Base-by-base conservation (phyloP, 2,797 vertebrate species). In the Oophaga sylvatica region DNA sequence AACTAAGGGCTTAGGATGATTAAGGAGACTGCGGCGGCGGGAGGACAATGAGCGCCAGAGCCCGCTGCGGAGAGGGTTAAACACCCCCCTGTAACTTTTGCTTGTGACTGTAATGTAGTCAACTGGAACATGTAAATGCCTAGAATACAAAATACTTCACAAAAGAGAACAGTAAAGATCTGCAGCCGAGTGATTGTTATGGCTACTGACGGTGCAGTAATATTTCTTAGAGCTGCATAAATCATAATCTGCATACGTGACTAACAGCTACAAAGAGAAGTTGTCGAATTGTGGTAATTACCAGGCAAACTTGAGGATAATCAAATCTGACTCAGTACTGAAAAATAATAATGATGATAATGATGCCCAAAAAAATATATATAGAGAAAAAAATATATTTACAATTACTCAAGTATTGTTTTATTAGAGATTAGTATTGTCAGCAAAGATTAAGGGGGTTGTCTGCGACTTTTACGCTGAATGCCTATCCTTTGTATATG, bases 1-100 rank as follows among this genome's bases (percentile, higher is more conserved):
- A 26, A 73, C 70, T 76, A 84, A 76, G 53, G 62, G 76, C 31
- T 73, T 41, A 75, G 48, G 76, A 31, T 75, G 59, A 84, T 84
- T 62, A 77, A 63, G 59, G 31, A 22, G 15, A 63, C 13, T 48
- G 71, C 71, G 63, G 83, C 59, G 26, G 26, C 26, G 35, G 60
- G 53, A 48, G 22, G 80, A 67, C 80, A 65, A 41, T 45, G 31
- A 45, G 29, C 48, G 26, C 0, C 6, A 2, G 22, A 26, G 11
- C 12, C 20, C 9, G 63, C 5, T 13, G 82, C 29, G 22, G 5
- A 26, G 22, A 29, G 83, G 71, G 83, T 77, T 75, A 77, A 84
- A 35, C 5, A 22, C 19, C 57, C 8, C 67, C 20, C 3, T 4
- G 48, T 20, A 68, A 83, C 22, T 82, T 35, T 53, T 31, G 17